These are phyloP conservation scores for Chelonoidis abingdonii DNA, from an alignment of 2,113 vertebrate genomes.

Conservation along the genomic window DNA sequence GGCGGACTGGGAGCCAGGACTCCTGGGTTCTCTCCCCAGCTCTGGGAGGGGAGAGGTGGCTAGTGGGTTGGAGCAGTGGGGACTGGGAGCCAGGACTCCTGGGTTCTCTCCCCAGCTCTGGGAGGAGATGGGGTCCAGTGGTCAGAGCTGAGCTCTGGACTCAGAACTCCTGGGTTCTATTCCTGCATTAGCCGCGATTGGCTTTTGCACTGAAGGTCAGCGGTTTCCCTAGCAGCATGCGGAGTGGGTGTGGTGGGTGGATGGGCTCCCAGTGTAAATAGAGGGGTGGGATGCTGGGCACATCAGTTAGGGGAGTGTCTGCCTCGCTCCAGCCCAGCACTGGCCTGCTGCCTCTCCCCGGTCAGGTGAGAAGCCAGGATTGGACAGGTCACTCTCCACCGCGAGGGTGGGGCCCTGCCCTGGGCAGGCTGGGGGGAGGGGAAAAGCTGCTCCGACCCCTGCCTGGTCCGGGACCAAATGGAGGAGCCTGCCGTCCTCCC, in stretches of 20 bases:
- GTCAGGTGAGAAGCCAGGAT: background rate
- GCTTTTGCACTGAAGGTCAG: background rate
- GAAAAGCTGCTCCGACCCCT: fast-evolving
- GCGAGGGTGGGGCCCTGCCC: background rate
- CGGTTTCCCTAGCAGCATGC: background rate
- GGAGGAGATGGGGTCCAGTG: no score
- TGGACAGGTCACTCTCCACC: background rate
- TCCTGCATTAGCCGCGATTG: no score
- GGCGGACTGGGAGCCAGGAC: no score
- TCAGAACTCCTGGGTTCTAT: no score
- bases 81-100: no score
- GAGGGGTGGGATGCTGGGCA: background rate
- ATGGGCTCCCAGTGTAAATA: background rate
- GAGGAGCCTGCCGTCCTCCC: no score
- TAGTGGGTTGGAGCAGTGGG: no score
- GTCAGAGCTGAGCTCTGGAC: no score
- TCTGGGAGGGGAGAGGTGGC: no score
- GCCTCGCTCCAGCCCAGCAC: background rate
- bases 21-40: no score
- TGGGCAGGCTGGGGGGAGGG: background rate
- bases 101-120: no score
- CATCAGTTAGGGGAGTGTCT: background rate
- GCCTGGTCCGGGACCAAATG: fast-evolving
- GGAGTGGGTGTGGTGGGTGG: background rate
- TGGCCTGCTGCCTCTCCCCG: no score